phyloP scores from a whole-genome alignment of 2,113 vertebrate genomes.

The Pelodiscus sinensis region DNA sequence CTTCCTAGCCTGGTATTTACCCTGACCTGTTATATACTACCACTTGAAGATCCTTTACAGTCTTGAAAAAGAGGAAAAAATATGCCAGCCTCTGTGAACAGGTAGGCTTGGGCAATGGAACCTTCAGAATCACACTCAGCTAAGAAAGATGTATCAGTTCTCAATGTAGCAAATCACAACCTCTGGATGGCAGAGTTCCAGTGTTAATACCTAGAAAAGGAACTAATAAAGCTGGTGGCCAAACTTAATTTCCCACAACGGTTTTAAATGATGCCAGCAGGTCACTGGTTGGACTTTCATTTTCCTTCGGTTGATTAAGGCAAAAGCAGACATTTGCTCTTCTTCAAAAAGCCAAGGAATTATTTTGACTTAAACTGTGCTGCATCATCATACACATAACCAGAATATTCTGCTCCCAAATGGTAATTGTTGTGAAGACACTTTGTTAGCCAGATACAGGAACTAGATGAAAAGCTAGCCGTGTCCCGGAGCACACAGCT shows the following conservation, averaged over 20 bases:
- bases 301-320: neutral
- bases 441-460: neutral
- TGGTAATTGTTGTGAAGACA: neutral
- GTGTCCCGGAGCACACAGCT: too few species aligned
- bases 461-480: too few species aligned
- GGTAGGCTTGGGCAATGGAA: neutral
- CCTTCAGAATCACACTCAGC: neutral
- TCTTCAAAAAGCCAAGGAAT: conserved; percentile 8
- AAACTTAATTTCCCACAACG: neutral
- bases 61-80: neutral
- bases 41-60: neutral
- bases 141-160: neutral
- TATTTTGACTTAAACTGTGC: neutral
- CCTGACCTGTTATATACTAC: neutral
- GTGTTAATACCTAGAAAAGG: neutral
- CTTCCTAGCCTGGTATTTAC: neutral
- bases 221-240: neutral
- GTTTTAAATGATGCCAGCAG: neutral
- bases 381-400: conserved; percentile 12
- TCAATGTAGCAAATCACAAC: neutral
- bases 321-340: neutral
- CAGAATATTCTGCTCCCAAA: neutral
- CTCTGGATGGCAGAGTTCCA: neutral
- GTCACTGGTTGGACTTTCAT: neutral
- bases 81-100: neutral